Conservation (phyloP, 2,797 vertebrate genomes). For the Chloroceryle amazona region DNA sequence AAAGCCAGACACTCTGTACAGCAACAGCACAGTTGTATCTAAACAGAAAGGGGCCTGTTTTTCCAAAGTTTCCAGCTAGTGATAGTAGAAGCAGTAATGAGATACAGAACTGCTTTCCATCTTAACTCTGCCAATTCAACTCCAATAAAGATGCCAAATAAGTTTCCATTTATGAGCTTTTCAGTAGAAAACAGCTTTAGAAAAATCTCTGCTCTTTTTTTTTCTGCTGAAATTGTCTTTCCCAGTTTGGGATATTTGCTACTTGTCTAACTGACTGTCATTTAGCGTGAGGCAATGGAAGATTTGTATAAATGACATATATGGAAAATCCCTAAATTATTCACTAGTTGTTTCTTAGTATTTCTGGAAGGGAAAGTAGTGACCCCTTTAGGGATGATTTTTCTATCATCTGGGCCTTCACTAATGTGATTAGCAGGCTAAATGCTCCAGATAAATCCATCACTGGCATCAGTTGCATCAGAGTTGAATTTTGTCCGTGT, state of each 20-base stretch:
- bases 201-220: not conserved
- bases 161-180: slow-evolving; percentile 43
- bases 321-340: slow-evolving; percentile 21
- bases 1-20: not conserved
- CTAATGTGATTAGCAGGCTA: slow-evolving; percentile 54
- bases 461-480: not conserved
- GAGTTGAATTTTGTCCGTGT: not conserved
- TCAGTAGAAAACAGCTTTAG: slow-evolving; percentile 31
- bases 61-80: slow-evolving; percentile 13
- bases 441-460: slow-evolving; percentile 25
- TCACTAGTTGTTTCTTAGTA: not conserved
- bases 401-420: slow-evolving; percentile 15
- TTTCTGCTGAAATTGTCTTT: not conserved
- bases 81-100: slow-evolving; percentile 52
- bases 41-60: slow-evolving; percentile 40
- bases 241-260: slow-evolving; percentile 2
- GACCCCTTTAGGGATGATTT: not conserved
- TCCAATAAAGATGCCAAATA: slow-evolving; percentile 33
- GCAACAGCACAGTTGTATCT: not conserved
- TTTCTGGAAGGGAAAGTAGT: not conserved
- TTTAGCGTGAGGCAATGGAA: slow-evolving; percentile 54
- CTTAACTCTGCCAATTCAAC: slow-evolving; percentile 33
- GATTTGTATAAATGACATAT: not conserved
- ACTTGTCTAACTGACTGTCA: slow-evolving; percentile 37
- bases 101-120: slow-evolving; percentile 57